These are phyloP conservation scores for Neomicropteryx cornuta DNA, from an alignment of 1,140 invertebrate species.

Conservation along the genomic window DNA sequence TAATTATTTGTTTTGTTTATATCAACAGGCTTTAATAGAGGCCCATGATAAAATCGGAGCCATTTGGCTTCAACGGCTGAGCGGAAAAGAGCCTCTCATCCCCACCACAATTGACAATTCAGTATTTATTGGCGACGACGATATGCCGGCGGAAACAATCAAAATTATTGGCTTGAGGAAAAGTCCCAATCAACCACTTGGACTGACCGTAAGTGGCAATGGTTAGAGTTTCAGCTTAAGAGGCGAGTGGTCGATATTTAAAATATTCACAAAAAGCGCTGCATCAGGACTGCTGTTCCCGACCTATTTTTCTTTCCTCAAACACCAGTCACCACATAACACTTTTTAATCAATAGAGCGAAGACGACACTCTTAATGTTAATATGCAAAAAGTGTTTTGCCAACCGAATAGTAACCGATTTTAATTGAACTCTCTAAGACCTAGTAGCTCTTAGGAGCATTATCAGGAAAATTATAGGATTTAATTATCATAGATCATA, in stretches of 20 bases:
- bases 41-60: slow-evolving; percentile 47
- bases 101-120: slow-evolving; percentile 29
- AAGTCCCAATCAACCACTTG: slow-evolving; percentile 79
- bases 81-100: slow-evolving; percentile 30
- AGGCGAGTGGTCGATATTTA: background rate
- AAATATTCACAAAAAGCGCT: background rate
- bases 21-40: slow-evolving; percentile 40
- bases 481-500: too few relatives aligned
- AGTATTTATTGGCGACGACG: slow-evolving; percentile 26
- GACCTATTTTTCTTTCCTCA: too few relatives aligned
- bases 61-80: slow-evolving; percentile 41
- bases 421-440: too few relatives aligned
- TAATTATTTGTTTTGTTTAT: background rate
- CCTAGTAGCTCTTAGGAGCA: too few relatives aligned
- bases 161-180: slow-evolving; percentile 85
- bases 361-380: too few relatives aligned
- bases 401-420: too few relatives aligned
- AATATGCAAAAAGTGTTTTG: too few relatives aligned
- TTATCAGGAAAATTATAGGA: too few relatives aligned
- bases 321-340: too few relatives aligned
- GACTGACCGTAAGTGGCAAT: slow-evolving; percentile 54
- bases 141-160: slow-evolving; percentile 63
- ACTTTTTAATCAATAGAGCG: too few relatives aligned
- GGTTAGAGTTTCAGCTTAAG: too few relatives aligned
- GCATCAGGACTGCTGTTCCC: too few relatives aligned